A percentile compares a stretch with the other conserved stretches of the same genome.
These are phyloP conservation scores for Encarsia formosa DNA, from an alignment of 2,888 invertebrate genomes.

Conservation along the genomic window DNA sequence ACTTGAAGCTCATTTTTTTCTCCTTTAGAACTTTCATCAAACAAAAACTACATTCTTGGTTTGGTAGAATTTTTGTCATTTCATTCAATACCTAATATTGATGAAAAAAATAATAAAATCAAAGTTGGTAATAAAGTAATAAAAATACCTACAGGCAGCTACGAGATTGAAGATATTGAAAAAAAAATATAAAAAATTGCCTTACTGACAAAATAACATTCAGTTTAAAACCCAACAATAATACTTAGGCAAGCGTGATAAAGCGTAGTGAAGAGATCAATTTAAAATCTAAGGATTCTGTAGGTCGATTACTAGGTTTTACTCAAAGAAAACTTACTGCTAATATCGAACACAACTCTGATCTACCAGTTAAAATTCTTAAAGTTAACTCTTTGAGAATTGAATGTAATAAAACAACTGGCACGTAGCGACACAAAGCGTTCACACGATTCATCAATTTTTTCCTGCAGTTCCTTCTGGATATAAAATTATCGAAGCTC, in stretches of 20 bases:
- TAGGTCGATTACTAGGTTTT: not conserved
- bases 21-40: not conserved
- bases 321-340: slow-evolving; percentile 6
- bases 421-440: slow-evolving; percentile 6
- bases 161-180: not conserved
- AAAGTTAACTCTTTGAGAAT: slow-evolving; percentile 4
- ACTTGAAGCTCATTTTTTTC: not conserved
- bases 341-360: slow-evolving; percentile 6
- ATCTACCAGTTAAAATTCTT: not conserved
- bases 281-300: not conserved
- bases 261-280: not conserved
- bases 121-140: not conserved
- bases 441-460: not conserved
- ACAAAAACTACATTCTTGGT: not conserved
- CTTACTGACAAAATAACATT: not conserved
- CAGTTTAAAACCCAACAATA: not conserved
- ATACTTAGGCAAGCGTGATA: not conserved
- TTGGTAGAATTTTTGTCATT: not conserved
- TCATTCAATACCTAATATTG: not conserved
- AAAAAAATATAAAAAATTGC: not conserved
- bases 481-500: slow-evolving; percentile 40
- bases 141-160: not conserved
- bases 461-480: slow-evolving; percentile 31
- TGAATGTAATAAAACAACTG: slow-evolving; percentile 7
- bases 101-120: slow-evolving; percentile 22